A percentile compares a stretch with the other conserved stretches of the same genome.
These are phyloP conservation scores for Acinonyx jubatus DNA, from an alignment of 2,113 vertebrate genomes.

Conservation along the genomic window DNA sequence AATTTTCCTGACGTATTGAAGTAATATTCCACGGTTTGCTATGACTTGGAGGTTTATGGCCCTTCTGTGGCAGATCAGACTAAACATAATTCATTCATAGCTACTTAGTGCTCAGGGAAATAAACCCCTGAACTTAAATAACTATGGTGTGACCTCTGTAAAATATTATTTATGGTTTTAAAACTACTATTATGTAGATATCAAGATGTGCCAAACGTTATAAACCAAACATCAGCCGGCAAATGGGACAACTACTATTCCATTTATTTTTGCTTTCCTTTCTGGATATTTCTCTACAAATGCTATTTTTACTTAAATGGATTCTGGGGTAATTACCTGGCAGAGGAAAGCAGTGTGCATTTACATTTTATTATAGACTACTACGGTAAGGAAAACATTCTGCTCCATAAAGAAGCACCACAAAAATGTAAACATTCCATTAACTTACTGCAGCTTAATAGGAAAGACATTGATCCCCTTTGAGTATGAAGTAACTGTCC, in stretches of 20 bases:
- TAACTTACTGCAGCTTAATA: slow-evolving; percentile 48
- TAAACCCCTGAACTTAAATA: slow-evolving; percentile 87
- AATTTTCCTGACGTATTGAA: slow-evolving; percentile 84
- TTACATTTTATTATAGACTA: slow-evolving; percentile 69
- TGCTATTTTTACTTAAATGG: slow-evolving; percentile 70
- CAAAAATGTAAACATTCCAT: slow-evolving; percentile 56
- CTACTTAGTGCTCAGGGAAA: slow-evolving; percentile 87
- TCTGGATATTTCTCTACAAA: slow-evolving; percentile 77
- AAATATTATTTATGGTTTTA: slow-evolving; percentile 88
- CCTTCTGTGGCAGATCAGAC: slow-evolving; percentile 86
- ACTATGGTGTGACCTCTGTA: slow-evolving; percentile 86
- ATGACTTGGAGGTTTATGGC: slow-evolving; percentile 85
- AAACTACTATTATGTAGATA: slow-evolving; percentile 84
- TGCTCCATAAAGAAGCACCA: slow-evolving; percentile 57
- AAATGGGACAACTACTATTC: slow-evolving; percentile 76
- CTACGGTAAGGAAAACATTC: slow-evolving; percentile 70
- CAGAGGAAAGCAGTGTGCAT: slow-evolving; percentile 38
- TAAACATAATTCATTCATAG: slow-evolving; percentile 88
- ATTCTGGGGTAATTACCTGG: slow-evolving; percentile 74
- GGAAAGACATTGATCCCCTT: slow-evolving; percentile 53
- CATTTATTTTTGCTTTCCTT: slow-evolving; percentile 72
- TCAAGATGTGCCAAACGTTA: slow-evolving; percentile 84
- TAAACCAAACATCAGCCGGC: slow-evolving; percentile 83
- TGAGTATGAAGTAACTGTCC: slow-evolving; percentile 56
- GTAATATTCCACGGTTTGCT: slow-evolving; percentile 84